phyloP scores from a whole-genome alignment of 1,140 invertebrate genomes.

The Drosophila sp. region DNA sequence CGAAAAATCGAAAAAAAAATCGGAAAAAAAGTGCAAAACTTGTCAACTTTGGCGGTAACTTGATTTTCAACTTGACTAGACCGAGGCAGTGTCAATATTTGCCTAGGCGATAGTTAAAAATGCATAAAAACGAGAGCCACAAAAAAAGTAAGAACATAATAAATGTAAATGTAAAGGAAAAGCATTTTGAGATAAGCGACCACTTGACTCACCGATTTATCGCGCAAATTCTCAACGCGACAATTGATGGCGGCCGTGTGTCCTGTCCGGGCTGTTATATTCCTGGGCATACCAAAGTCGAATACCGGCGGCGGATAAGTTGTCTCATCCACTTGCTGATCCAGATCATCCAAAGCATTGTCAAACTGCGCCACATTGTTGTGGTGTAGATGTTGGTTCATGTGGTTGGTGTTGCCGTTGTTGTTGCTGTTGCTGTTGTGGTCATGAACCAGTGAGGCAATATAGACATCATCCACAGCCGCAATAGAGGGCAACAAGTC shows the following conservation, averaged over 20 bases:
- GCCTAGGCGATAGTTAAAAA: slow-evolving; percentile 57
- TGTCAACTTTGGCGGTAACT: slow-evolving; percentile 62
- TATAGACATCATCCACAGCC: slow-evolving; percentile 72
- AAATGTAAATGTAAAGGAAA: slow-evolving; percentile 20
- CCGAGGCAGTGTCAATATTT: slow-evolving; percentile 63
- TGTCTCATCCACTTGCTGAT: slow-evolving; percentile 58
- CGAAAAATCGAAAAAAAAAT: slow-evolving; percentile 9
- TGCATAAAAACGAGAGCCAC: slow-evolving; percentile 62
- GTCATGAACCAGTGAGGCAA: slow-evolving; percentile 61
- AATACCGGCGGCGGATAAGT: slow-evolving; percentile 88
- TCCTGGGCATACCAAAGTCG: slow-evolving; percentile 91
- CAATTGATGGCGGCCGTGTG: slow-evolving; percentile 94
- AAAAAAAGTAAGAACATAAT: slow-evolving; percentile 2
- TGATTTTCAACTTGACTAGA: slow-evolving; percentile 77
- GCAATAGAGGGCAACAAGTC: slow-evolving; percentile 66
- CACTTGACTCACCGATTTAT: slow-evolving; percentile 90
- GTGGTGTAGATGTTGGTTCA: slow-evolving; percentile 36
- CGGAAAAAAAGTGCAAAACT: slow-evolving; percentile 11
- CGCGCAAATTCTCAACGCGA: slow-evolving; percentile 91
- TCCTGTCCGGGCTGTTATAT: slow-evolving; percentile 92
- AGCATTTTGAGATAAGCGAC: slow-evolving; percentile 51
- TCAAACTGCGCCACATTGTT: slow-evolving; percentile 59
- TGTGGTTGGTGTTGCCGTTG: slow-evolving; percentile 15
- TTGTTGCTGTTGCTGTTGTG: slow-evolving; percentile 49
- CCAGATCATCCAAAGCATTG: slow-evolving; percentile 60